Base-by-base conservation (phyloP, 2,113 vertebrate species). In the Proterorhinus semilunaris region DNA sequence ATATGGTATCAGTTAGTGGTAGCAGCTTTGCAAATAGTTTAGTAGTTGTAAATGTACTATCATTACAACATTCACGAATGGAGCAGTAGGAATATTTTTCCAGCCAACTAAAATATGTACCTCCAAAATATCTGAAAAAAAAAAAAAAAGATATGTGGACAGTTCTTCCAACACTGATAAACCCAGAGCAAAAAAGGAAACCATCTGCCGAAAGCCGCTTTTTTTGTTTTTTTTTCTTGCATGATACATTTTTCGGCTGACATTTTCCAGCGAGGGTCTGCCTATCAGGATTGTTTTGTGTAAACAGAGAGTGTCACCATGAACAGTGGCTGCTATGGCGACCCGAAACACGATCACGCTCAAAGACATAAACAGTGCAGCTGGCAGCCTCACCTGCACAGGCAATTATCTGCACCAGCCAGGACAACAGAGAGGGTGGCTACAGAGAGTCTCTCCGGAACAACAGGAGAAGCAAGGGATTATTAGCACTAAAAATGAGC, bases 281-380 rank as follows among this genome's bases (percentile, higher is more conserved):
- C 84, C 72, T 65, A n/a, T 2, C 6, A 71, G 72, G 71, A 78
- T 87, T 89, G 65, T 88, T 91, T 79, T 76, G 84, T 82, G 78
- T 85, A 87, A 88, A 90, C 86, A 89, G 62, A 80, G 74, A 76
- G 16, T 79, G 78, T 87, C 83, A 76, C 73, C 70, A 78, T 62
- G 54, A 77, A 76, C 76, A 65, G 50, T 54, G 73, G 65, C 72
- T 67, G 69, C 72, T 71, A 53, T 7, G 61, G 55, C 69, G 71
- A 79, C 68, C 36, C 62, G 85, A 89, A 87, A 90, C 83, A 78
- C 68, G 83, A 90, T 74, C 74, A 17, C 74, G n/a, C 65, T 78
- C 81, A 85, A 64, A 72, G 70, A 65, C 76, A 77, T 72, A 74
- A 81, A 84, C 71, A 73, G 57, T 36, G 27, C 58, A 61, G 69